A percentile compares a stretch with the other conserved stretches of the same genome.
Conservation (phyloP, 2,888 invertebrate species). For the Nemoura dubitans region DNA sequence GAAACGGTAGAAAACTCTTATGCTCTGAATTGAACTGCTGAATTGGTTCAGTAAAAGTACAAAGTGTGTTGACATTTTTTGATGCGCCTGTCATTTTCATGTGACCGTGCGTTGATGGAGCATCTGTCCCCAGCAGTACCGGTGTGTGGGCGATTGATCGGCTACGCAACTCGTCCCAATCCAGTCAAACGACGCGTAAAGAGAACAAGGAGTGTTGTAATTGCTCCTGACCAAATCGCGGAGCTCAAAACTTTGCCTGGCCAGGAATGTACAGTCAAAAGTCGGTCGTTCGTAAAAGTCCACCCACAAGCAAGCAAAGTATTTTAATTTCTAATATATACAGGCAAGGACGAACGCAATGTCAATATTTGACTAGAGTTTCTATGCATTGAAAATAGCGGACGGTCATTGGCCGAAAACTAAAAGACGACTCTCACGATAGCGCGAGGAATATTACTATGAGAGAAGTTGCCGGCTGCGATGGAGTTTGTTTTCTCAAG, state of each 20-base stretch:
- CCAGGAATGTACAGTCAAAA: not conserved
- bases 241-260: not conserved
- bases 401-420: slow-evolving; percentile 12
- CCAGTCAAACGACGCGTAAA: too few relatives aligned
- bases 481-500: not conserved
- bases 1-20: not conserved
- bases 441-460: not conserved
- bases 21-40: not conserved
- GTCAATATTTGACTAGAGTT: slow-evolving; percentile 33
- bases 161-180: too few relatives aligned
- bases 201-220: too few relatives aligned
- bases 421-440: not conserved
- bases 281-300: not conserved
- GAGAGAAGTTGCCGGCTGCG: not conserved
- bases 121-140: not conserved
- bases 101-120: not conserved
- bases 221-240: too few relatives aligned
- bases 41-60: not conserved
- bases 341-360: slow-evolving; percentile 32
- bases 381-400: slow-evolving; percentile 10
- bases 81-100: not conserved
- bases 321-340: slow-evolving; percentile 18
- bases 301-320: not conserved
- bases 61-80: not conserved
- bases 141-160: not conserved